A percentile compares a stretch with the other conserved stretches of the same genome.
phyloP scores from a whole-genome alignment of 2,113 vertebrate genomes.

The Chaetura pelagica region DNA sequence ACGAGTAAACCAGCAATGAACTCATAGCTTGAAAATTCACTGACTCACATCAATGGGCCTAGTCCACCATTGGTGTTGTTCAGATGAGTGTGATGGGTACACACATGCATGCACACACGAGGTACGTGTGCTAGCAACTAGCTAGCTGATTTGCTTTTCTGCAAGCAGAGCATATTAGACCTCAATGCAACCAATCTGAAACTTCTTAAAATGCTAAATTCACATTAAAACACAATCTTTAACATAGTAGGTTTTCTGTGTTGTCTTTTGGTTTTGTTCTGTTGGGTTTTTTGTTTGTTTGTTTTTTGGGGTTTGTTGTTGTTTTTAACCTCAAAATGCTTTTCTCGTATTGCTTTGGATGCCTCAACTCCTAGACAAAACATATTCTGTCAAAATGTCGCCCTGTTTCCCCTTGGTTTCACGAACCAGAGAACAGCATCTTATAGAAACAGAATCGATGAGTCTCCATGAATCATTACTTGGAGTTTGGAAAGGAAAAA shows the following conservation, averaged over 20 bases:
- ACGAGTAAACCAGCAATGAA: not conserved
- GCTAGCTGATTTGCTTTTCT: not conserved
- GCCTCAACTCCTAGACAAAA: conserved; percentile 28
- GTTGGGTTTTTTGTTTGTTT: too few species aligned
- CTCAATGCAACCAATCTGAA: not conserved
- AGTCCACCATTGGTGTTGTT: not conserved
- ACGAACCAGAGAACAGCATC: not conserved
- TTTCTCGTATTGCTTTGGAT: not conserved
- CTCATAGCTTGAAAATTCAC: not conserved
- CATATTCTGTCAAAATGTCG: not conserved
- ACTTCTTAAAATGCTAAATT: not conserved
- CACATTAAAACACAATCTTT: not conserved
- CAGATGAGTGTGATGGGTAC: not conserved
- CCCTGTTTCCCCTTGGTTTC: not conserved
- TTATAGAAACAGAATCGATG: conserved; percentile 55
- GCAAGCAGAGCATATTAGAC: not conserved
- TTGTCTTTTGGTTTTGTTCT: too few species aligned
- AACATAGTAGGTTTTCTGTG: not conserved
- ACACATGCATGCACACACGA: fast-evolving
- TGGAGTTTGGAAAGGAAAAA: conserved; percentile 50
- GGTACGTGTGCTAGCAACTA: not conserved
- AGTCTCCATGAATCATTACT: conserved; percentile 28
- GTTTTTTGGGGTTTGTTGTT: too few species aligned
- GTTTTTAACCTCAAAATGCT: not conserved
- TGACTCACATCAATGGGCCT: not conserved